These are phyloP conservation scores for fruit fly (Drosophila melanogaster) DNA, from an alignment of 1,140 invertebrate genomes.

Conservation along the genomic window Release_6_plus_ISO1_MT NT_033777.3:30931501-30932000, in stretches of 20 bases:
- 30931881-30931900: too few species aligned
- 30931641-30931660: constrained; percentile 75
- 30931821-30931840: too few species aligned
- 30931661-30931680: constrained; percentile 79
- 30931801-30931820: too few species aligned
- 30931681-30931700: constrained; percentile 16
- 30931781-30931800: not conserved
- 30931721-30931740: constrained; percentile 3
- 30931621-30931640: constrained; percentile 32
- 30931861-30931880: too few species aligned
- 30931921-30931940: constrained; percentile 2
- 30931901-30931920: too few species aligned
- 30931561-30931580: constrained; percentile 85
- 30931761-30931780: too few species aligned
- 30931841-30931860: too few species aligned
- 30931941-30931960: constrained; percentile 1
- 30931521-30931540: constrained; percentile 18
- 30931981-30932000: constrained; percentile 76
- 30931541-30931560: constrained; percentile 73
- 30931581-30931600: constrained; percentile 84
- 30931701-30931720: not conserved
- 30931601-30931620: constrained; percentile 72
- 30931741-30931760: constrained; percentile 17
- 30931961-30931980: constrained; percentile 1
- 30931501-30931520: constrained; percentile 7